These are phyloP conservation scores for Apamea sordens DNA, from an alignment of 2,888 invertebrate genomes.

Conservation along the genomic window DNA sequence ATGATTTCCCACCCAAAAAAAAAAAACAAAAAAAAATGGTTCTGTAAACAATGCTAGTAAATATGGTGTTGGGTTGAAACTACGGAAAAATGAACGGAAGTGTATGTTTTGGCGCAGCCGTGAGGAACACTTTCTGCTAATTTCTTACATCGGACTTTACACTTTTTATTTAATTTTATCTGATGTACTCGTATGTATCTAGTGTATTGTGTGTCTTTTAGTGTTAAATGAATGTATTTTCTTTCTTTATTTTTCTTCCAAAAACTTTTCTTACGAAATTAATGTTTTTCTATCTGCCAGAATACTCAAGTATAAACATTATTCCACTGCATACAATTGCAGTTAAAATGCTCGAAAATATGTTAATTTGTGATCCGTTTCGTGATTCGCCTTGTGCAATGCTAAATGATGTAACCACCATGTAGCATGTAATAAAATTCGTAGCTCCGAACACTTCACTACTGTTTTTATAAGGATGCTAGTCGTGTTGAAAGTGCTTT, in stretches of 20 bases:
- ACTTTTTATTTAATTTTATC: too few relatives aligned
- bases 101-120: neutral
- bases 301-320: constrained; percentile 5
- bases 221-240: too few relatives aligned
- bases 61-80: neutral
- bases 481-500: constrained; percentile 57
- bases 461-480: constrained; percentile 55
- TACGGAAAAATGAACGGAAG: neutral
- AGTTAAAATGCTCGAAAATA: constrained; percentile 44
- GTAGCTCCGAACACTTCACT: constrained; percentile 26
- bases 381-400: constrained; percentile 24
- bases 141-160: too few relatives aligned
- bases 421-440: constrained; percentile 43
- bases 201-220: too few relatives aligned
- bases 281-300: neutral
- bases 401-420: constrained; percentile 43
- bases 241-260: too few relatives aligned
- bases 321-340: constrained; percentile 16
- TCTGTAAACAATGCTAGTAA: neutral
- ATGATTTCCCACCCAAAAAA: too few relatives aligned
- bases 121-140: too few relatives aligned
- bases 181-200: too few relatives aligned
- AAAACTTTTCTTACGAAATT: neutral
- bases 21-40: too few relatives aligned
- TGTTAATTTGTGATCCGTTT: constrained; percentile 48